Percentiles rank a stretch among this genome's conserved stretches.
phyloP scores from a whole-genome alignment of 2,113 vertebrate genomes.

The Cheirogaleus medius region DNA sequence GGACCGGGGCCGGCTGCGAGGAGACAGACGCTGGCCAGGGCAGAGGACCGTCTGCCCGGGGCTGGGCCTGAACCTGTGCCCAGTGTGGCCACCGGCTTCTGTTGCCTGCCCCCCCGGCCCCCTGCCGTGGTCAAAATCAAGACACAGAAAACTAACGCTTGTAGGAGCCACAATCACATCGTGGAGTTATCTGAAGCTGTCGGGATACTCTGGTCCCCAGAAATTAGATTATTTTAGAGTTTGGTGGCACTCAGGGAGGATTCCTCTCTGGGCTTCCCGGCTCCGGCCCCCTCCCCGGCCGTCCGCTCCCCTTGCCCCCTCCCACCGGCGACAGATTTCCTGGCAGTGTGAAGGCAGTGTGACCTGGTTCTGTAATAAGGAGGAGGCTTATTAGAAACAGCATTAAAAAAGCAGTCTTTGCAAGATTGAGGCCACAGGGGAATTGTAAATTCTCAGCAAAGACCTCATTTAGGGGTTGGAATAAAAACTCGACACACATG shows the following conservation, averaged over 20 bases:
- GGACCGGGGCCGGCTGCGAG: neutral
- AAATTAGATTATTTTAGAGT: neutral
- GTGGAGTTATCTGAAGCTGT: neutral
- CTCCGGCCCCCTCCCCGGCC: neutral
- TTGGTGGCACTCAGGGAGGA: neutral
- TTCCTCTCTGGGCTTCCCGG: neutral
- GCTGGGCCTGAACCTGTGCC: slow-evolving; percentile 62
- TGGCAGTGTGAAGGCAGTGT: slow-evolving; percentile 80
- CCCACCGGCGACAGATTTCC: slow-evolving; percentile 60
- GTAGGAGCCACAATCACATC: neutral
- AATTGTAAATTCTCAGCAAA: slow-evolving; percentile 85
- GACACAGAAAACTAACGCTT: neutral
- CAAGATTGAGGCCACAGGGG: slow-evolving; percentile 84
- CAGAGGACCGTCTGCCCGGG: slow-evolving; percentile 53
- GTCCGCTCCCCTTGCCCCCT: neutral
- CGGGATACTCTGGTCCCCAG: neutral
- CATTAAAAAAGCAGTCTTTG: slow-evolving; percentile 84
- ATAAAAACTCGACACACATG: slow-evolving; percentile 63
- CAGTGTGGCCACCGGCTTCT: slow-evolving; percentile 29
- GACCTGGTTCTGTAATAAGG: slow-evolving; percentile 83
- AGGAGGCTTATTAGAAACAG: slow-evolving; percentile 84
- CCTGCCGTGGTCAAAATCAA: neutral
- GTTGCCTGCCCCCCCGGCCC: slow-evolving; percentile 8
- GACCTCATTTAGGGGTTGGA: slow-evolving; percentile 82
- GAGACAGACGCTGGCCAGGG: neutral